Conservation (phyloP, 2,797 vertebrate species). For the Alcedo atthis region DNA sequence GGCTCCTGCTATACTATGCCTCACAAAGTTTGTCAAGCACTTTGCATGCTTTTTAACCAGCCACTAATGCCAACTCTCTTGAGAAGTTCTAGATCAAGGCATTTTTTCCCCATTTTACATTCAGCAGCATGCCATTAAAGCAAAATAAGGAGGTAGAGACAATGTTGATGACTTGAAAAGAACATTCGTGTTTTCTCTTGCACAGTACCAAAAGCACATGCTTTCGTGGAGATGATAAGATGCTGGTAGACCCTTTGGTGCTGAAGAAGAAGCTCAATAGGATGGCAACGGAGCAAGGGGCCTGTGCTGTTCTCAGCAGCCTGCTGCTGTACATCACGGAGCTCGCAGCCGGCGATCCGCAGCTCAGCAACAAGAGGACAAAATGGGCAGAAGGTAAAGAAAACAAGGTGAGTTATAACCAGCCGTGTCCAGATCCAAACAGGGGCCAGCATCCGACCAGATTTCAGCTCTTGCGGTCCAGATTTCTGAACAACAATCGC, state of each 20-base stretch:
- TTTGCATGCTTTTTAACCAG: constrained; percentile 58
- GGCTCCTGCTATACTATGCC: neutral
- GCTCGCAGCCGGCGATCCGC: neutral
- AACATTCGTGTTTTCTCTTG: constrained; percentile 77
- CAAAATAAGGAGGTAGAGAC: constrained; percentile 8
- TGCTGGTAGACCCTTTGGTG: constrained; percentile 66
- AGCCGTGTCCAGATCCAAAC: neutral
- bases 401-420: neutral
- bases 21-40: constrained; percentile 30
- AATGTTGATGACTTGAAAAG: constrained; percentile 54
- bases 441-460: constrained; percentile 74
- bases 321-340: constrained; percentile 84
- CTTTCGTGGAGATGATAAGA: constrained; percentile 25
- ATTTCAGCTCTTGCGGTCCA: constrained; percentile 90
- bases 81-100: neutral
- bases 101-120: constrained; percentile 19
- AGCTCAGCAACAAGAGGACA: constrained; percentile 4
- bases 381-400: constrained; percentile 21
- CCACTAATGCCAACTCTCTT: constrained; percentile 6
- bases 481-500: constrained; percentile 83
- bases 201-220: constrained; percentile 58
- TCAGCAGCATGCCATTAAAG: neutral
- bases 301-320: constrained; percentile 84
- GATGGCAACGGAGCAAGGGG: constrained; percentile 72
- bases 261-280: constrained; percentile 85